Evolutionary conservation across 2,888 invertebrate genomes (phyloP), one percentile per base, ranked within the genome.

Genomic region (Eubasilissa splendida): DNA sequence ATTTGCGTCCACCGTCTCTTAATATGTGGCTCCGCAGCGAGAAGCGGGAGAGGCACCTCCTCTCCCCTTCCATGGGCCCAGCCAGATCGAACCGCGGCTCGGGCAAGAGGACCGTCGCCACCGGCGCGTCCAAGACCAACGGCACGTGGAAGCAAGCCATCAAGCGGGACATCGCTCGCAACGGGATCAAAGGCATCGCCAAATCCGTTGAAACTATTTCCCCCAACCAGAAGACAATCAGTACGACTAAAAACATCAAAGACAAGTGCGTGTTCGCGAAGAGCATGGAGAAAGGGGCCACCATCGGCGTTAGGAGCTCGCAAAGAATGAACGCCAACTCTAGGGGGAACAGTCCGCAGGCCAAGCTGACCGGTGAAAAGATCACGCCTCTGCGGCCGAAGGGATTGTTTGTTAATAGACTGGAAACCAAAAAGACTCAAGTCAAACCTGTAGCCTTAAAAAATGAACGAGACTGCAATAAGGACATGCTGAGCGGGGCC

Each of bases 21-120:
- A 90, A 89, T 84, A 93, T 93, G 93, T 93, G 93, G 92, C 89
- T 93, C 87, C 91, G 94, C 88, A 93, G 93, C 87, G 92, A 93
- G 85, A 92, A 92, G 86, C 91, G 92, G 86, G 92, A 91, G 88
- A 91, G 91, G 85, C 90, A 91, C 87, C 89, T 91, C 88, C 87
- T 81, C 33, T 70, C 84, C 50, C 70, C 83, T 8, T 42, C 75
- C 22, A 75, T 79, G 5, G 83, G 83, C 3, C 75, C 79, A 4
- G 68, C 81, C 4, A 71, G 82, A 4, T 60, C 77, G 31, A 79
- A 66, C 60, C 75, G 83, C 12, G 63, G 75, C 14, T 50, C 79
- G 9, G 70, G 75, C 54, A 82, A 82, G 74, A 73, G 82, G 63
- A 58, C 79, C 14, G 12, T 71, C 58, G 10, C 66, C 9, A 52